Evolutionary conservation across 2,888 invertebrate genomes (phyloP).

Genomic region (Drepana falcataria): DNA sequence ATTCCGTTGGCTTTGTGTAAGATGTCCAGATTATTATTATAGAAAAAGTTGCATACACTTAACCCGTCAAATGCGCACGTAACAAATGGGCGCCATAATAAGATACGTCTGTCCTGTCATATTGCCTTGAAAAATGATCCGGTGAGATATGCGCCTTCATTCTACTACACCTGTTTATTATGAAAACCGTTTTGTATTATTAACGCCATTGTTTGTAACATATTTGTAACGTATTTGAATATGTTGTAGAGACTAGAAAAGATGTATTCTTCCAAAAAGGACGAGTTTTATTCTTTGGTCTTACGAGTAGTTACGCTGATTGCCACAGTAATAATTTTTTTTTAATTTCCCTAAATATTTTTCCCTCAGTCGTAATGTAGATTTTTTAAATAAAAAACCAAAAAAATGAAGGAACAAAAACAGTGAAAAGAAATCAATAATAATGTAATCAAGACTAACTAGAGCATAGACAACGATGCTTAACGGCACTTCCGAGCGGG

Average conservation of each 20-base stretch:
- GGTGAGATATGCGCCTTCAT: not conserved
- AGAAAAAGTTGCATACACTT: not conserved
- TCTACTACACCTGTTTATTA: too few relatives aligned
- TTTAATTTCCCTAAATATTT: not conserved
- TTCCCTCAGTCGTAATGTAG: not conserved
- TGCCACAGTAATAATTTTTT: too few relatives aligned
- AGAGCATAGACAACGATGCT: constrained; percentile 41
- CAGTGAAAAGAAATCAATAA: constrained; percentile 9
- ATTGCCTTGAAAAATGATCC: not conserved
- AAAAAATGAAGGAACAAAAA: not conserved
- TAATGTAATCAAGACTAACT: constrained; percentile 21
- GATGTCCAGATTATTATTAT: too few relatives aligned
- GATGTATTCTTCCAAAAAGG: too few relatives aligned
- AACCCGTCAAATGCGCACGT: not conserved
- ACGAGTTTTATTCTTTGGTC: too few relatives aligned
- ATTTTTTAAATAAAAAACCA: constrained; percentile 2
- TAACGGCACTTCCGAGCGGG: constrained; percentile 59
- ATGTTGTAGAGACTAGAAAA: too few relatives aligned
- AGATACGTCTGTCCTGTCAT: not conserved
- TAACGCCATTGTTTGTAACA: too few relatives aligned
- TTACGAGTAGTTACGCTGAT: too few relatives aligned
- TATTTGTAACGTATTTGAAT: too few relatives aligned
- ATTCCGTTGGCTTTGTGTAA: too few relatives aligned
- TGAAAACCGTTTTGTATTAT: too few relatives aligned
- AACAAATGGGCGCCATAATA: not conserved